Percentiles rank a stretch among this genome's conserved stretches.
These are phyloP conservation scores for Sialia sialis DNA, from an alignment of 2,113 vertebrate genomes.

Conservation along the genomic window DNA sequence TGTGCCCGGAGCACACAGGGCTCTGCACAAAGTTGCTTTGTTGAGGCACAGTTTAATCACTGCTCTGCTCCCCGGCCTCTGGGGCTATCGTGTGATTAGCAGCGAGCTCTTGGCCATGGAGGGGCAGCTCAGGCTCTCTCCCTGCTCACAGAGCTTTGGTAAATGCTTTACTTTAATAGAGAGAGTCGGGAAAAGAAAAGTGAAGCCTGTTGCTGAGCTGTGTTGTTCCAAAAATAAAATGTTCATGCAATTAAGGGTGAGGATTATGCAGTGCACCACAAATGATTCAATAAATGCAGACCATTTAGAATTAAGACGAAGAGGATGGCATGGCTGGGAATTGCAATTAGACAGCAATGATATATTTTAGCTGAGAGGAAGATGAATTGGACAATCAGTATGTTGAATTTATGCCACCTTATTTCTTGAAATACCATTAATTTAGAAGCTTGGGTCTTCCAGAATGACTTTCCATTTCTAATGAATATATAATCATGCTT, in stretches of 20 bases:
- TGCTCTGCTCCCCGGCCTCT: not conserved
- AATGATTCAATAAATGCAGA: not conserved
- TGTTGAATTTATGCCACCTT: not conserved
- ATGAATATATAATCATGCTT: not conserved
- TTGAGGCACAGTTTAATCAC: not conserved
- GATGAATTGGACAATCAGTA: not conserved
- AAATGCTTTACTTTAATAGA: not conserved
- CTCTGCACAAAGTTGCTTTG: slow-evolving; percentile 32
- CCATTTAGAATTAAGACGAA: slow-evolving; percentile 12
- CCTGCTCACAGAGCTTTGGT: not conserved
- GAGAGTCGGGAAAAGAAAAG: not conserved
- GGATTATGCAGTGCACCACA: not conserved
- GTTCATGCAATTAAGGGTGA: not conserved
- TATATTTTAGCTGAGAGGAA: not conserved
- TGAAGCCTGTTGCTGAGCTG: not conserved
- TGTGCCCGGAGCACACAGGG: not conserved
- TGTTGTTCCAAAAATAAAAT: slow-evolving; percentile 29
- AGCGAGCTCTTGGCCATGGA: not conserved
- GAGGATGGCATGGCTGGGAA: not conserved
- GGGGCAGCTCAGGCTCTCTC: not conserved
- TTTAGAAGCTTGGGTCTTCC: not conserved
- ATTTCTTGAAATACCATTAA: not conserved
- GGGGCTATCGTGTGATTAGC: not conserved
- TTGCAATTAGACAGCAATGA: not conserved
- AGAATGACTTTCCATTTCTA: not conserved